These are phyloP conservation scores for Malaclemys terrapin DNA, from an alignment of 2,113 vertebrate genomes.

Conservation along the genomic window DNA sequence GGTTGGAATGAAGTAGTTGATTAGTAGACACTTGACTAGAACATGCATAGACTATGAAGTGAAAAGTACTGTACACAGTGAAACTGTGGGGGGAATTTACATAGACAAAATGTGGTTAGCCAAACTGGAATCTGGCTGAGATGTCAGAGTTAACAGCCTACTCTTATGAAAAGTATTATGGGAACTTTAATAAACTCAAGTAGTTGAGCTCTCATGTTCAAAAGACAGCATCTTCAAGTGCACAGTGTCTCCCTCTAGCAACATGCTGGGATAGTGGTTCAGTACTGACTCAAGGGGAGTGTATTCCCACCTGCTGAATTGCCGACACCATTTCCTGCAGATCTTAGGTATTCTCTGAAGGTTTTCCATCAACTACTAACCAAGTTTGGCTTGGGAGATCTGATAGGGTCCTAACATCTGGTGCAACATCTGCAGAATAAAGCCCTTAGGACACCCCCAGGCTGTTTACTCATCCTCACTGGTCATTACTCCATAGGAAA, in stretches of 20 bases:
- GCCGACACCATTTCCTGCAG: not conserved
- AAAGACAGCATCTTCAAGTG: not conserved
- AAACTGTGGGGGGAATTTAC: not conserved
- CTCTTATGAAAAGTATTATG: rapidly evolving
- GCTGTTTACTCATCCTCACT: not conserved
- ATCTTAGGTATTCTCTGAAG: not conserved
- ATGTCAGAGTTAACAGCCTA: not conserved
- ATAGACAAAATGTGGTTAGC: not conserved
- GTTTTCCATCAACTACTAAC: not conserved
- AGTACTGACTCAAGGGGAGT: not conserved
- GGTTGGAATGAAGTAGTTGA: not conserved
- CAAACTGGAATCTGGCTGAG: not conserved
- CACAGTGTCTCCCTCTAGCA: not conserved
- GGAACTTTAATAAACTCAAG: not conserved
- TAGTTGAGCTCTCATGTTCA: not conserved
- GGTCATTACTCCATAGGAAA: not conserved
- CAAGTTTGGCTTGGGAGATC: not conserved
- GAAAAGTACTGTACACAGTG: not conserved
- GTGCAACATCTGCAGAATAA: not conserved
- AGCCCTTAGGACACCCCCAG: not conserved
- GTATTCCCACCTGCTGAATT: not conserved
- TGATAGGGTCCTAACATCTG: not conserved
- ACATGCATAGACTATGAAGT: not conserved
- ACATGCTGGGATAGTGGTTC: not conserved
- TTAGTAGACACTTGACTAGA: not conserved